A percentile compares a stretch with the other conserved stretches of the same genome.
Evolutionary conservation across 2,113 vertebrate species (phyloP).

Genomic region (Mugil cephalus): DNA sequence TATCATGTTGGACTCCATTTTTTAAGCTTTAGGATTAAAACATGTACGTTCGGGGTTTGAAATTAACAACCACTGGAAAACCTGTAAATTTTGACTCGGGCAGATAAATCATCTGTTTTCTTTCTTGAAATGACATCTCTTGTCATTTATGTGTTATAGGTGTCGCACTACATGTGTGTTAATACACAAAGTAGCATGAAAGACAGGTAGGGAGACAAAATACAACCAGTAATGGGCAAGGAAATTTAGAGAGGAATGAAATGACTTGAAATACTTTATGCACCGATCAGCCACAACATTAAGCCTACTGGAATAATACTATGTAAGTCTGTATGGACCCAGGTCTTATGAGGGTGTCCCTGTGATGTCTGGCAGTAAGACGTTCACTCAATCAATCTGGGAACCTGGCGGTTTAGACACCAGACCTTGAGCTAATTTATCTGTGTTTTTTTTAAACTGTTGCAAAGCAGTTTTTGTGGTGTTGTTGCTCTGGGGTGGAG

Average conservation of each 20-base stretch:
- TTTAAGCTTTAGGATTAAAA: constrained; percentile 56
- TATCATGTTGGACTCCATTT: constrained; percentile 38
- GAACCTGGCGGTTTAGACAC: no score
- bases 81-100: constrained; percentile 9
- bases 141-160: constrained; percentile 13
- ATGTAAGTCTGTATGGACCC: no score
- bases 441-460: no score
- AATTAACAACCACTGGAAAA: constrained; percentile 21
- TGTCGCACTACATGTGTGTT: constrained; percentile 9
- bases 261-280: not conserved
- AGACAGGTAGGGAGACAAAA: not conserved
- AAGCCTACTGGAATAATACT: no score
- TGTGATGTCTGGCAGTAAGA: no score
- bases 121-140: constrained; percentile 7
- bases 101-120: constrained; percentile 12
- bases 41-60: constrained; percentile 13
- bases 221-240: not conserved
- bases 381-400: no score
- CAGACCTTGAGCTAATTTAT: no score
- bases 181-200: constrained; percentile 13
- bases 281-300: no score
- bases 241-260: not conserved
- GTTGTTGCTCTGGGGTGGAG: no score
- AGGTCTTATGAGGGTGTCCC: no score
- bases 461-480: no score